phyloP scores from a whole-genome alignment of 2,888 invertebrate species.

The Trichopoda pennipes region DNA sequence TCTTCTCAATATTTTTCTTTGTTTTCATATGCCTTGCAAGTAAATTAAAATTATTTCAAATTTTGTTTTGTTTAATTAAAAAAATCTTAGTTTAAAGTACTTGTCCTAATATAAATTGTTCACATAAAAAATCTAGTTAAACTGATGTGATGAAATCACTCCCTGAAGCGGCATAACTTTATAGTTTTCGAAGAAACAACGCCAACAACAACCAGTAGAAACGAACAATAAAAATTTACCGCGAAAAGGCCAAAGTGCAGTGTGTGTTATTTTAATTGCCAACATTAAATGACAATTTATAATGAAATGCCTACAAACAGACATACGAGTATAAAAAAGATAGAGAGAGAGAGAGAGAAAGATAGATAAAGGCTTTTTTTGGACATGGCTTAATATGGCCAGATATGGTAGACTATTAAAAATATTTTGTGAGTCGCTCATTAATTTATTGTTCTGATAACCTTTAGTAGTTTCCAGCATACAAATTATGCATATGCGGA shows the following conservation, averaged over 20 bases:
- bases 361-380: slow-evolving; percentile 46
- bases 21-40: too few species aligned
- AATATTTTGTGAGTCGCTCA: slow-evolving; percentile 37
- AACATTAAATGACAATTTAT: slow-evolving; percentile 66
- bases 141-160: background rate
- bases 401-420: slow-evolving; percentile 3
- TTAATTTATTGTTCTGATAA: slow-evolving; percentile 67
- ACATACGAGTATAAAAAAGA: too few species aligned
- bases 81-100: background rate
- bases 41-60: too few species aligned
- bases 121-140: slow-evolving; percentile 4
- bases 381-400: slow-evolving; percentile 33
- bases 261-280: slow-evolving; percentile 62
- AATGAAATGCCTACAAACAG: slow-evolving; percentile 40
- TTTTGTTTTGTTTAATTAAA: too few species aligned
- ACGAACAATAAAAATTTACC: slow-evolving; percentile 35
- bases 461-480: slow-evolving; percentile 53
- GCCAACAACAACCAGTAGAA: slow-evolving; percentile 13
- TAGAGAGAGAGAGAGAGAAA: too few species aligned
- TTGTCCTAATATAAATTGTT: too few species aligned
- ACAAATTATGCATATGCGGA: slow-evolving; percentile 1
- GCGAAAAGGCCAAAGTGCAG: slow-evolving; percentile 50
- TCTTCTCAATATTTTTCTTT: too few species aligned
- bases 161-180: slow-evolving; percentile 1
- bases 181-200: slow-evolving; percentile 7